Percentiles rank a stretch among this genome's conserved stretches.
Conservation (phyloP, 1,140 invertebrate genomes). For the Drosophila erecta region DNA sequence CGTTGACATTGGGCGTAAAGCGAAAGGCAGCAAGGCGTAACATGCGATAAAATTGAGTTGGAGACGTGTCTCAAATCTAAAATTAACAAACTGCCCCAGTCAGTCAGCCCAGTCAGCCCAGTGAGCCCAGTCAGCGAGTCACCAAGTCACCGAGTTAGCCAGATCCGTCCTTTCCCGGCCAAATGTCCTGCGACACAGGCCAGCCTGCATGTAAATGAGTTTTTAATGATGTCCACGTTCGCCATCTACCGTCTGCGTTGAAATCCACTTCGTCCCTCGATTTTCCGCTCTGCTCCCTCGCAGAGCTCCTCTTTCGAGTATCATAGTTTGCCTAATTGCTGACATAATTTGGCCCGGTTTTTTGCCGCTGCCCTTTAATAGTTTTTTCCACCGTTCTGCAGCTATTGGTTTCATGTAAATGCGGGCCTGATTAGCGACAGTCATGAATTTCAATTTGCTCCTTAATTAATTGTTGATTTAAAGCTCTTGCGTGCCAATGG, state of each 20-base stretch:
- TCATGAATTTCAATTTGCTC: slow-evolving; percentile 77
- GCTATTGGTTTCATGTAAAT: slow-evolving; percentile 76
- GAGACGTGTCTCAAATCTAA: slow-evolving; percentile 82
- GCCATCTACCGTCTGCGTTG: neutral
- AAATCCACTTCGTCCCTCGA: slow-evolving; percentile 1
- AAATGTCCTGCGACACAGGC: slow-evolving; percentile 62
- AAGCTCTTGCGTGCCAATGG: slow-evolving; percentile 57
- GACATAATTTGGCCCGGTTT: slow-evolving; percentile 62
- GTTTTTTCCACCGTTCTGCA: slow-evolving; percentile 44
- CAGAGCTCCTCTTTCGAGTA: slow-evolving; percentile 43
- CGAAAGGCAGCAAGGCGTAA: slow-evolving; percentile 82
- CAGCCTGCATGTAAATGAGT: slow-evolving; percentile 80
- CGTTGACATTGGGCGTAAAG: slow-evolving; percentile 55
- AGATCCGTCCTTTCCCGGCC: slow-evolving; percentile 21
- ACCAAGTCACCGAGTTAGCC: slow-evolving; percentile 39
- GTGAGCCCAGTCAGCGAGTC: slow-evolving; percentile 19
- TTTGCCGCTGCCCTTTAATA: slow-evolving; percentile 53
- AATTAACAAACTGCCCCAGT: slow-evolving; percentile 74
- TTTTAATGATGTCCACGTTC: slow-evolving; percentile 73
- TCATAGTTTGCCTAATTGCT: slow-evolving; percentile 72
- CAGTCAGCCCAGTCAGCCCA: slow-evolving; percentile 26
- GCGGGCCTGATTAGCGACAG: slow-evolving; percentile 69
- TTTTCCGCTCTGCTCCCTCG: slow-evolving; percentile 1
- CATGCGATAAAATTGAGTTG: slow-evolving; percentile 83
- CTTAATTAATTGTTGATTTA: slow-evolving; percentile 78